These are phyloP conservation scores for Sinocyclocheilus grahami DNA, from an alignment of 2,113 vertebrate species.

Conservation along the genomic window DNA sequence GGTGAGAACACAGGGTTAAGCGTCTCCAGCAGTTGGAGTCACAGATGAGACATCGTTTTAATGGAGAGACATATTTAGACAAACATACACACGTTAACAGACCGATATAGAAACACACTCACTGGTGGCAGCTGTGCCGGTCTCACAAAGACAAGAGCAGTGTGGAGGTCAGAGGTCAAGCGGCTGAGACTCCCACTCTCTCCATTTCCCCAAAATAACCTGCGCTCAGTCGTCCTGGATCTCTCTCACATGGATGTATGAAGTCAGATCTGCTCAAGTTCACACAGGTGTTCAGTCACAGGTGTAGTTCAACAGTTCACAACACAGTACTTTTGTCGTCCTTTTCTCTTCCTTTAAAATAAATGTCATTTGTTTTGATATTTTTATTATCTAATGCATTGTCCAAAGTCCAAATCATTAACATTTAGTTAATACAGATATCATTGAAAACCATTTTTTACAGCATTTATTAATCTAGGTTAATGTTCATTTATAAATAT, in stretches of 20 bases:
- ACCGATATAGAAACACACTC: slow-evolving; percentile 34
- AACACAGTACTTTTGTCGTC: neutral
- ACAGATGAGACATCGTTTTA: slow-evolving; percentile 26
- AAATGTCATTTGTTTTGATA: neutral
- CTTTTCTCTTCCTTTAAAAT: neutral
- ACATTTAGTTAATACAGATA: no score
- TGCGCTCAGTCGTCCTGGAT: neutral
- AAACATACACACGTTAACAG: neutral
- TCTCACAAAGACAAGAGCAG: neutral
- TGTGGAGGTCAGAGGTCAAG: slow-evolving; percentile 42
- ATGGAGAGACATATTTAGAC: slow-evolving; percentile 8
- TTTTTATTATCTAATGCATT: neutral
- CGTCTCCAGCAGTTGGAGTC: no score
- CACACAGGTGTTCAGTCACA: neutral
- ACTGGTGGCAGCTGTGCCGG: slow-evolving; percentile 22
- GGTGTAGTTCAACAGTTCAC: neutral
- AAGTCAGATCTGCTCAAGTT: neutral
- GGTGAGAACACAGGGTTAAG: neutral
- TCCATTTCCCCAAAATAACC: slow-evolving; percentile 27
- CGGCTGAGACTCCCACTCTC: slow-evolving; percentile 34
- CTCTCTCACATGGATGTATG: neutral
- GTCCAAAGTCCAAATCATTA: no score
- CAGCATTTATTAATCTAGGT: no score
- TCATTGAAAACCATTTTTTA: no score
- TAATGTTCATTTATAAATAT: no score